A percentile compares a stretch with the other conserved stretches of the same genome.
Evolutionary conservation across 2,797 vertebrate species (phyloP).

Genomic region (Rhadinocentrus ornatus): DNA sequence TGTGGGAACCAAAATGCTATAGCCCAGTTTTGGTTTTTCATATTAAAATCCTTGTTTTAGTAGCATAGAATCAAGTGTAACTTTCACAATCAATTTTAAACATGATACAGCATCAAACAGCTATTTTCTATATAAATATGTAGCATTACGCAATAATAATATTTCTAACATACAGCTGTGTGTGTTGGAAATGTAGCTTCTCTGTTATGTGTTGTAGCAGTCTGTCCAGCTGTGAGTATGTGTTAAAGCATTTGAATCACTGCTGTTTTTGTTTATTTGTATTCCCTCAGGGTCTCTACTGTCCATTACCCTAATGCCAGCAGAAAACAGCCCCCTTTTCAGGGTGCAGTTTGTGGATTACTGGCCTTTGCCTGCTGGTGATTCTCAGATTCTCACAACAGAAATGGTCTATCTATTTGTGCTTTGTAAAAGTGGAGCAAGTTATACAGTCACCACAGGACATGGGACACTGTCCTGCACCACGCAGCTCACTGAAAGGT

Average conservation of each 20-base stretch:
- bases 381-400: slow-evolving; percentile 8
- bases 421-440: slow-evolving; percentile 79
- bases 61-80: not conserved
- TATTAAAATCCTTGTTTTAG: too few species aligned
- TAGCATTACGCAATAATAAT: not conserved
- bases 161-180: too few species aligned
- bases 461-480: slow-evolving; percentile 44
- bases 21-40: too few species aligned
- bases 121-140: not conserved
- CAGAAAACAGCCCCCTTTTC: slow-evolving; percentile 36
- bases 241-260: not conserved
- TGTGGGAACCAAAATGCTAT: not conserved
- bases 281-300: slow-evolving; percentile 60
- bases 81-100: not conserved
- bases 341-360: slow-evolving; percentile 82
- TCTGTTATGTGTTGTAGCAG: not conserved
- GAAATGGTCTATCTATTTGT: slow-evolving; percentile 75
- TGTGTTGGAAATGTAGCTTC: not conserved
- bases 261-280: not conserved
- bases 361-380: slow-evolving; percentile 39
- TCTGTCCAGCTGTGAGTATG: not conserved
- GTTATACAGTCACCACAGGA: slow-evolving; percentile 75
- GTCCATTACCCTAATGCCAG: slow-evolving; percentile 44
- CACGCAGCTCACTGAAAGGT: slow-evolving; percentile 80
- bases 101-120: not conserved